phyloP scores from a whole-genome alignment of 30 jellyfish, hydroid and myxozoan species.

The Cassiopea xamachana region DNA sequence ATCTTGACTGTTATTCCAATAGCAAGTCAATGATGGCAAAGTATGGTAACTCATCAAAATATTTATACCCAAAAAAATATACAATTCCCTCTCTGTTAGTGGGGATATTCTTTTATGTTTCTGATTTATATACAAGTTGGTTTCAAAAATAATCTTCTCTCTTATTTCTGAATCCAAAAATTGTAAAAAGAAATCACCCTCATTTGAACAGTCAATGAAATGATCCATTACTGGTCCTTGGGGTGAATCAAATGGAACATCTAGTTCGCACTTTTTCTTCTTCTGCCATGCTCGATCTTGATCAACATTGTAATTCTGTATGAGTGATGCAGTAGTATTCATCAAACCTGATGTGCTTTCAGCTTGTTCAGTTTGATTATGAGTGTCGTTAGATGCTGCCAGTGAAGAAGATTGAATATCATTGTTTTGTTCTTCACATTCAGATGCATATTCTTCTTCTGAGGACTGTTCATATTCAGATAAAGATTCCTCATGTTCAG shows the following conservation, averaged over 20 bases:
- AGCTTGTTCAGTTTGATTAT: background rate
- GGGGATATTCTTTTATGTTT: slow-evolving; percentile 25
- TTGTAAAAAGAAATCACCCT: slow-evolving; percentile 32
- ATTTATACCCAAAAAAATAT: slow-evolving; percentile 31
- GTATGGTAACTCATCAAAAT: slow-evolving; percentile 51
- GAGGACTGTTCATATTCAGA: slow-evolving; percentile 11
- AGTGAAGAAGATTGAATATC: slow-evolving; percentile 11
- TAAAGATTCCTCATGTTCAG: background rate
- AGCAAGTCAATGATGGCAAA: slow-evolving; percentile 46
- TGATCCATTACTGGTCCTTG: background rate
- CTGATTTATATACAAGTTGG: slow-evolving; percentile 30
- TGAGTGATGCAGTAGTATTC: background rate
- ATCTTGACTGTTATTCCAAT: slow-evolving; percentile 58
- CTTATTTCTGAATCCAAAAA: slow-evolving; percentile 9
- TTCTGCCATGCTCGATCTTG: slow-evolving; percentile 32
- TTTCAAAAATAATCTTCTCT: slow-evolving; percentile 27
- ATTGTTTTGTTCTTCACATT: background rate
- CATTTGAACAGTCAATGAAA: background rate
- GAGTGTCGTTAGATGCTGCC: background rate
- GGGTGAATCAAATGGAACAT: background rate
- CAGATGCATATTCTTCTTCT: slow-evolving; percentile 2
- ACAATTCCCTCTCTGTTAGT: background rate
- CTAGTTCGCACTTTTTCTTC: slow-evolving; percentile 17
- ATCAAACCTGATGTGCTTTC: slow-evolving; percentile 7
- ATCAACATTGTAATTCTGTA: slow-evolving; percentile 39